Evolutionary conservation across 92 coral and sea anemone genomes (phyloP), one percentile per base, ranked within the genome.

Genomic region (Hydrozoanthus gracilis): DNA sequence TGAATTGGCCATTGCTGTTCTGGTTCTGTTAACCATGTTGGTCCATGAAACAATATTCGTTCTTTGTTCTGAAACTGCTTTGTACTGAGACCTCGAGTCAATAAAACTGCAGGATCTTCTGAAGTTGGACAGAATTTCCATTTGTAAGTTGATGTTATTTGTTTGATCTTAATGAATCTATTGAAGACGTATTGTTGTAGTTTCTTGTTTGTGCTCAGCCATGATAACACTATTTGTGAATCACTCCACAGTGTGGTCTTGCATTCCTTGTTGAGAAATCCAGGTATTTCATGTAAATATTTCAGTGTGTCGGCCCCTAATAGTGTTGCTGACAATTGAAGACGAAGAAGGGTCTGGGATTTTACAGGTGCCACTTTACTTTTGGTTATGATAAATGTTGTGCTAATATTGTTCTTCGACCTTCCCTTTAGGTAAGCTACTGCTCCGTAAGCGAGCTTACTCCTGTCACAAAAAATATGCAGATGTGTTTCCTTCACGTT

Each of bases 381-480:
- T n/a, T n/a, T 88, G 12, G 91, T 84, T 58, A 65, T 73, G 7
- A 79, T 52, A 47, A 88, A 88, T 4, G 82, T 51, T 44, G 82
- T 88, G 66, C 35, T 8, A 39, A 35, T 65, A 50, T 51, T 73
- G 7, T 51, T 56, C 0, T 49, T 65, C 4, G 91, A 78, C 20
- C 35, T 71, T 71, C 89, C 89, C 66, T 80, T 91, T 4, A 88
- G 73, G 80, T 88, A 91, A 0, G 92, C 92, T 3, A 88, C 87
- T 73, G 92, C 88, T 44, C 92, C 83, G 86, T 91, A 91, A n/a
- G 89, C 93, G 44, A 10, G 48, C 82, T 73, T 44, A 79, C 90
- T 90, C 75, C 88, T 87, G 77, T 87, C 91, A 68, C 90, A 87
- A 55, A 91, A 87, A 20, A 87, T 83, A 78, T 91, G 90, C 5